phyloP scores from a whole-genome alignment of 1,140 invertebrate species.

The Drosophila mayri region DNA sequence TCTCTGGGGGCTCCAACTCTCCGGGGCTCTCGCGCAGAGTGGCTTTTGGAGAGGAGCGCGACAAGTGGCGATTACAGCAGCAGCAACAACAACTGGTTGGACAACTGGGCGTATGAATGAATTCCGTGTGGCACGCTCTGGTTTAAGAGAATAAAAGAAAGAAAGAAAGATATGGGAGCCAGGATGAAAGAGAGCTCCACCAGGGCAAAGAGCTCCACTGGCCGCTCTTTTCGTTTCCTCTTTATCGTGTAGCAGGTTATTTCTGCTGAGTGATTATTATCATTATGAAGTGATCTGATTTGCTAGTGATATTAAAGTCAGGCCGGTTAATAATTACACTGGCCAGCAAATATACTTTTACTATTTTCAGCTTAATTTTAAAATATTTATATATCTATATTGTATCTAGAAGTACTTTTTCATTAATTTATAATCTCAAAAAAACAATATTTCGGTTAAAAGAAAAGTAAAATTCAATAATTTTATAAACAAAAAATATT shows the following conservation, averaged over 20 bases:
- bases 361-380: background rate
- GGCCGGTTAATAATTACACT: constrained; percentile 50
- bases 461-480: too few relatives aligned
- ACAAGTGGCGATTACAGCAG: constrained; percentile 37
- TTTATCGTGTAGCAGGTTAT: constrained; percentile 64
- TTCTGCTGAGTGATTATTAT: constrained; percentile 60
- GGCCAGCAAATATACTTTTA: background rate
- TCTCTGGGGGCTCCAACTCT: constrained; percentile 7
- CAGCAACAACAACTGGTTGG: constrained; percentile 26
- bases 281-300: constrained; percentile 64
- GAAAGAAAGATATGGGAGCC: constrained; percentile 14
- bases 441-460: too few relatives aligned
- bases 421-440: too few relatives aligned
- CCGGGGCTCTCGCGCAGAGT: constrained; percentile 9
- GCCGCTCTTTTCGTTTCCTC: background rate
- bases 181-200: constrained; percentile 16
- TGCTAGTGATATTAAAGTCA: constrained; percentile 51
- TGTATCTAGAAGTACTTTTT: too few relatives aligned
- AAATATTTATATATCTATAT: too few relatives aligned
- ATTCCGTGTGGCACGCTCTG: constrained; percentile 60
- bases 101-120: constrained; percentile 62
- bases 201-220: background rate
- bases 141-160: constrained; percentile 67
- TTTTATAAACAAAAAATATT: too few relatives aligned
- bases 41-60: constrained; percentile 28